Evolutionary conservation across 2,888 invertebrate species (phyloP).

Genomic region (Sericinus montela): DNA sequence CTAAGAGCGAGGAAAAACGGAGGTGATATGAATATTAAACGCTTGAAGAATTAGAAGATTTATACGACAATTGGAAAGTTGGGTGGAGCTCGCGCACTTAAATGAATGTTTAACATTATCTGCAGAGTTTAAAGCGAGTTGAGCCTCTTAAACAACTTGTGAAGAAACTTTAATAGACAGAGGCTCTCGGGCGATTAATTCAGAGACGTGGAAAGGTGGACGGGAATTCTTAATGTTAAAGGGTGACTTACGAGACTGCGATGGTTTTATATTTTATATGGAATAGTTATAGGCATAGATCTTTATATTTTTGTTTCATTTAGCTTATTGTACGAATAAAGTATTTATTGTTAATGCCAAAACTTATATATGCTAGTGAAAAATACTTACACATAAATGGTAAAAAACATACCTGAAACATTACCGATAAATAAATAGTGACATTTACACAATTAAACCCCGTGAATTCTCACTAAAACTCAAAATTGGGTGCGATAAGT

Average conservation of each 20-base stretch:
- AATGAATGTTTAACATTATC: constrained; percentile 80
- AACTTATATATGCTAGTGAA: no score
- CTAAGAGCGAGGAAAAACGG: constrained; percentile 13
- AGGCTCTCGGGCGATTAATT: constrained; percentile 75
- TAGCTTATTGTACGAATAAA: no score
- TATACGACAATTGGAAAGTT: constrained; percentile 71
- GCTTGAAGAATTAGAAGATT: constrained; percentile 74
- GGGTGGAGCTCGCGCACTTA: constrained; percentile 58
- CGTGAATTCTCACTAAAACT: no score
- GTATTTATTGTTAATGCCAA: no score
- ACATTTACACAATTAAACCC: no score
- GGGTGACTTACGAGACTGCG: constrained; percentile 41
- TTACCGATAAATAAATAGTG: no score
- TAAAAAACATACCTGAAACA: no score
- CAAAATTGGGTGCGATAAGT: no score
- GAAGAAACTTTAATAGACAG: constrained; percentile 76
- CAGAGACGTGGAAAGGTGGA: constrained; percentile 66
- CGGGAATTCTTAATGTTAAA: constrained; percentile 70
- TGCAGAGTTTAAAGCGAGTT: constrained; percentile 67
- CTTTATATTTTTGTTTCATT: no score
- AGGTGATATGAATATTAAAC: constrained; percentile 79
- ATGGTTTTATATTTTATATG: background rate
- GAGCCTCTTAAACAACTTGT: constrained; percentile 71
- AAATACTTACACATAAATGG: no score
- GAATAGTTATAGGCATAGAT: no score